These are phyloP conservation scores for Zootermopsis nevadensis DNA, from an alignment of 2,888 invertebrate genomes.

Conservation along the genomic window DNA sequence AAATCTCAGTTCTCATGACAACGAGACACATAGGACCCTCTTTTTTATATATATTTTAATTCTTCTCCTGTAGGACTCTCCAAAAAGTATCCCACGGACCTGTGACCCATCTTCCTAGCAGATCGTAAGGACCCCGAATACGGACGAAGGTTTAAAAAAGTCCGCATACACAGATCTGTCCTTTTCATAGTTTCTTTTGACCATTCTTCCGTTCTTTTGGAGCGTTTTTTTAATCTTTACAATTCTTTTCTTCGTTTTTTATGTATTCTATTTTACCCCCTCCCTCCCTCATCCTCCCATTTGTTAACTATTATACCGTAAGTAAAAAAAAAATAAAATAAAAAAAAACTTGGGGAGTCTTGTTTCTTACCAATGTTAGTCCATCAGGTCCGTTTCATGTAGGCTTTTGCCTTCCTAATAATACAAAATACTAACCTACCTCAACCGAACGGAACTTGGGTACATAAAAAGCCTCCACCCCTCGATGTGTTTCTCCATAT, in stretches of 20 bases:
- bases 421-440: conserved; percentile 41
- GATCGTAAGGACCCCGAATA: background rate
- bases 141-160: conserved; percentile 5
- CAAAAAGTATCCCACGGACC: conserved; percentile 40
- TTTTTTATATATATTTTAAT: background rate
- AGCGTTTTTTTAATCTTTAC: conserved; percentile 30
- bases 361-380: conserved; percentile 38
- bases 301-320: conserved; percentile 34
- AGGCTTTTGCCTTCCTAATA: background rate
- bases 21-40: background rate
- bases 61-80: conserved; percentile 2
- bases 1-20: conserved; percentile 15
- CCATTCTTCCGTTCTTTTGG: background rate
- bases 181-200: conserved; percentile 25
- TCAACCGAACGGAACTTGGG: conserved; percentile 39
- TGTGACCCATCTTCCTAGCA: conserved; percentile 31
- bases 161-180: conserved; percentile 28
- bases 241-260: conserved; percentile 41
- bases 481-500: conserved; percentile 24
- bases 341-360: conserved; percentile 38
- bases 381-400: conserved; percentile 6
- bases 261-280: conserved; percentile 25
- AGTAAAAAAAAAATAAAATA: conserved; percentile 22
- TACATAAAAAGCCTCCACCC: conserved; percentile 28
- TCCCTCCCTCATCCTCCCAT: background rate